Evolutionary conservation across 1,140 invertebrate genomes (phyloP).

Genomic region (fruit fly (Drosophila melanogaster)): Release_6_plus_ISO1_MT NT_033779.5:14523501-14524000

Average conservation of each 20-base stretch:
- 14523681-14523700: slow-evolving; percentile 30
- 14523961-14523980: not conserved
- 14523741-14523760: slow-evolving; percentile 52
- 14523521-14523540: slow-evolving; percentile 20
- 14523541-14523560: slow-evolving; percentile 7
- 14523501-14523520: slow-evolving; percentile 76
- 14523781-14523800: slow-evolving; percentile 45
- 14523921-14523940: no score
- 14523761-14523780: slow-evolving; percentile 63
- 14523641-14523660: slow-evolving; percentile 45
- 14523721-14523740: slow-evolving; percentile 68
- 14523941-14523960: no score
- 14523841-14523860: no score
- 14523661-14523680: slow-evolving; percentile 46
- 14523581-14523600: slow-evolving; percentile 26
- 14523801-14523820: not conserved
- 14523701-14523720: slow-evolving; percentile 53
- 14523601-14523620: slow-evolving; percentile 5
- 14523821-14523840: no score
- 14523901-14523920: not conserved
- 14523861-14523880: no score
- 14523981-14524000: not conserved
- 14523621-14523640: slow-evolving; percentile 42
- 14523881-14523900: no score
- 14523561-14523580: slow-evolving; percentile 47